phyloP scores from a whole-genome alignment of 2,797 vertebrate genomes.

The Sebastes oblongus region DNA sequence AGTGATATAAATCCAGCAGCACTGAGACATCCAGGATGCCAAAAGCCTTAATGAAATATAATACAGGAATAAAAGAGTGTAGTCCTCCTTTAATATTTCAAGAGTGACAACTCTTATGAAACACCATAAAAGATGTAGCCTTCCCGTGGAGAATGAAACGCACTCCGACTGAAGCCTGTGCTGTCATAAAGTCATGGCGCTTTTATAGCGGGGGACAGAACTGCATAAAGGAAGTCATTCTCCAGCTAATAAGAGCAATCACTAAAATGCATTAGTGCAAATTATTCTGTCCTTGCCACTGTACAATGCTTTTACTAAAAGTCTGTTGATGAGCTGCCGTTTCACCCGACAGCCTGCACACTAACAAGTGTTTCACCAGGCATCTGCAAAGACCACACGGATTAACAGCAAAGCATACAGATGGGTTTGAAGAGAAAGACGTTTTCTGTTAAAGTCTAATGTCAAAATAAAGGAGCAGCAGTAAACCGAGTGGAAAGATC shows the following conservation, averaged over 20 bases:
- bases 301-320: slow-evolving; percentile 53
- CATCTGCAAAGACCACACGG: slow-evolving; percentile 37
- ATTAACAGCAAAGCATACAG: slow-evolving; percentile 63
- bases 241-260: slow-evolving; percentile 68
- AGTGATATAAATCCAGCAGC: slow-evolving; percentile 48
- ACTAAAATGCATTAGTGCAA: slow-evolving; percentile 72
- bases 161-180: slow-evolving; percentile 56
- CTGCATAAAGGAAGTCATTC: slow-evolving; percentile 70
- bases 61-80: slow-evolving; percentile 53
- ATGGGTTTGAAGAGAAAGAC: slow-evolving; percentile 55
- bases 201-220: slow-evolving; percentile 68
- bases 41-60: slow-evolving; percentile 66
- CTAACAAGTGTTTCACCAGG: slow-evolving; percentile 51
- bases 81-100: slow-evolving; percentile 65
- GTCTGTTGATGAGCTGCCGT: slow-evolving; percentile 51
- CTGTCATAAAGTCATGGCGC: slow-evolving; percentile 67
- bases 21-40: slow-evolving; percentile 43
- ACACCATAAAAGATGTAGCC: slow-evolving; percentile 63
- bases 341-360: slow-evolving; percentile 33
- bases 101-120: slow-evolving; percentile 66
- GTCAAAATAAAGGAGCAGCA: slow-evolving; percentile 61
- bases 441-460: slow-evolving; percentile 53
- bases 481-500: slow-evolving; percentile 65
- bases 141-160: slow-evolving; percentile 68
- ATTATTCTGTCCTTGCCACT: slow-evolving; percentile 67